These are phyloP conservation scores for Xestia sexstrigata DNA, from an alignment of 2,888 invertebrate species.

Conservation along the genomic window DNA sequence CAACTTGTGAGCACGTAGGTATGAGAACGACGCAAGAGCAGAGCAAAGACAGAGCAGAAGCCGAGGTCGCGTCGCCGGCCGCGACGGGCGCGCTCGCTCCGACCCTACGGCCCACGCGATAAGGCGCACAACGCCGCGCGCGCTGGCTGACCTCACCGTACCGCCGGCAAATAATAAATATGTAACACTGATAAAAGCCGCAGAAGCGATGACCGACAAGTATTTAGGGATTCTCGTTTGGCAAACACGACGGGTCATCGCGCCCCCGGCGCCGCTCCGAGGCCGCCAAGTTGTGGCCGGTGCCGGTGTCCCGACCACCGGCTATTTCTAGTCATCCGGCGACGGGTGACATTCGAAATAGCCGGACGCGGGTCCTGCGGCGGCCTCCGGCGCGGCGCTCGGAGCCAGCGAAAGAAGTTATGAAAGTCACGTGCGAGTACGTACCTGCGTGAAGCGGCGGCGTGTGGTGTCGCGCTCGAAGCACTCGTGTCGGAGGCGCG, in stretches of 20 bases:
- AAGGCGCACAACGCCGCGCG: slow-evolving; percentile 86
- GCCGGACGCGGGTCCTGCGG: slow-evolving; percentile 51
- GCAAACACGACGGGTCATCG: slow-evolving; percentile 82
- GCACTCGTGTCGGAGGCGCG: slow-evolving; percentile 88
- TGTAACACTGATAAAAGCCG: slow-evolving; percentile 90
- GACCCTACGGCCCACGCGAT: slow-evolving; percentile 87
- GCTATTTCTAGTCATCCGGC: slow-evolving; percentile 77
- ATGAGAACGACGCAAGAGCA: slow-evolving; percentile 87
- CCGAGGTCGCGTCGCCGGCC: slow-evolving; percentile 81
- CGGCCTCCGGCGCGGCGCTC: slow-evolving; percentile 60
- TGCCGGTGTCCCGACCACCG: slow-evolving; percentile 72
- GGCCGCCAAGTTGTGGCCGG: slow-evolving; percentile 73
- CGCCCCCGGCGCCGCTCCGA: slow-evolving; percentile 72
- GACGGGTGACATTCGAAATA: slow-evolving; percentile 70
- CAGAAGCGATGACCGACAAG: slow-evolving; percentile 88
- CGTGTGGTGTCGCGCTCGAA: slow-evolving; percentile 78
- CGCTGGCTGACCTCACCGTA: slow-evolving; percentile 88
- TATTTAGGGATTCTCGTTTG: slow-evolving; percentile 86
- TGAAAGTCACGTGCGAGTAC: slow-evolving; percentile 81
- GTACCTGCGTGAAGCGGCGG: slow-evolving; percentile 84
- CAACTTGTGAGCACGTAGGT: slow-evolving; percentile 55
- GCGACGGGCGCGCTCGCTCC: slow-evolving; percentile 59
- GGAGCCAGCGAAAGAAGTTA: slow-evolving; percentile 61
- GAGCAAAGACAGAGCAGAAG: slow-evolving; percentile 82
- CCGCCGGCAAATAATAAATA: slow-evolving; percentile 89